Conservation (phyloP, 2,888 invertebrate genomes). For the Microplitis manilae region DNA sequence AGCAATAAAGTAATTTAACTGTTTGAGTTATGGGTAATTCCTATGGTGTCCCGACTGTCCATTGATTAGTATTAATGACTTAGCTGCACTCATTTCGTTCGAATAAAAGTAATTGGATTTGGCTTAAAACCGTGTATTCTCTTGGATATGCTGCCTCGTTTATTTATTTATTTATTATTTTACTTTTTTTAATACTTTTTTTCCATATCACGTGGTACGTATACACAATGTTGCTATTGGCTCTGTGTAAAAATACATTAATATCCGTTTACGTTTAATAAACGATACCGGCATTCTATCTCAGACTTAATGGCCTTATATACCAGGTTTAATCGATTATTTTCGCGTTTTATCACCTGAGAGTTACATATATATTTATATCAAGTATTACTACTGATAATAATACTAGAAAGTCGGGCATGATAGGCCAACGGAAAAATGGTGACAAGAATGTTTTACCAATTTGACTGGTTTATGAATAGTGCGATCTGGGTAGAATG, state of each 20-base stretch:
- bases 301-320: slow-evolving; percentile 67
- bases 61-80: slow-evolving; percentile 73
- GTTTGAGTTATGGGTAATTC: slow-evolving; percentile 71
- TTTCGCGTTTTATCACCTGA: slow-evolving; percentile 58
- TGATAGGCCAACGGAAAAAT: too few species aligned
- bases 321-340: slow-evolving; percentile 63
- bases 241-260: slow-evolving; percentile 71
- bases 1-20: slow-evolving; percentile 71
- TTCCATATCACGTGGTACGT: neutral
- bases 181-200: neutral
- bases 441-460: too few species aligned
- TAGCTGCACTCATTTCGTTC: slow-evolving; percentile 72
- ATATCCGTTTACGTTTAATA: slow-evolving; percentile 72
- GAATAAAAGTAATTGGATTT: slow-evolving; percentile 73
- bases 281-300: slow-evolving; percentile 66
- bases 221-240: slow-evolving; percentile 39
- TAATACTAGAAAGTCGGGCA: neutral
- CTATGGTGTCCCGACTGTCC: slow-evolving; percentile 60
- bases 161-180: slow-evolving; percentile 17
- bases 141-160: slow-evolving; percentile 26
- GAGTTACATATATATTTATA: neutral
- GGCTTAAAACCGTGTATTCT: slow-evolving; percentile 65
- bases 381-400: neutral
- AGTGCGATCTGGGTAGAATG: too few species aligned
- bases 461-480: too few species aligned